Base-by-base conservation (phyloP, 2,888 invertebrate species). In the Lepidocyrtinus sp. region DNA sequence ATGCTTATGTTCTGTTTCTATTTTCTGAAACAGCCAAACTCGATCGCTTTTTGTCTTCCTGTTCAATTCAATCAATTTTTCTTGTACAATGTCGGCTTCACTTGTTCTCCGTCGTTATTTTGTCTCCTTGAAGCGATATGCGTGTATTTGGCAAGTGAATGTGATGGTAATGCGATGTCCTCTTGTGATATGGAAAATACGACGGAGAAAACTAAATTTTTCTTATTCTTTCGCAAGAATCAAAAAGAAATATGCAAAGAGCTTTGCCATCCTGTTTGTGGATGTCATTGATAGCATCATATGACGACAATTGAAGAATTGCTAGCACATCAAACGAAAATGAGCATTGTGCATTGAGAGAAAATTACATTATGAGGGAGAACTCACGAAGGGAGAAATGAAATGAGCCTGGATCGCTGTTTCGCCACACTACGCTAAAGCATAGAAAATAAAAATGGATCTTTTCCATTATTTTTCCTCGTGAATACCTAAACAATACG, bases 311-410 rank as follows among this genome's bases (percentile, higher is more conserved):
- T 72, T 81, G 75, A 81, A 65, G 75, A 75, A 75, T 75, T 71
- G 75, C 75, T 62, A 36, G 71, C 68, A 79, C 69, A 79, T 79
- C 74, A 79, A 68, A 79, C 55, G 72, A 79, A 75, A 73, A 74
- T 79, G 79, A 78, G 78, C 73, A 73, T 73, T 78, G 68, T 78
- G 73, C 73, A 78, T 63, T 73, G 72, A 64, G 72, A 75, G 82
- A 82, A 82, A 82, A 82, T 82, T 82, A 79, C 75, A 82, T 82
- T 79, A 79, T 69, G 82, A 78, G 68, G 65, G 74, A 70, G 61
- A 24, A 68, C 36, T 36, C 5, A 5, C 12, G 68, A 17, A 25
- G 26, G 21, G 61, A 70, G 27, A 26, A 59, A 68, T 59, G 61
- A 25, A 71, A 77, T 71, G 72, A 63, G 67, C 46, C 7, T 59